Evolutionary conservation across 2,797 vertebrate species (phyloP).

Genomic region (Aulostomus chinensis): DNA sequence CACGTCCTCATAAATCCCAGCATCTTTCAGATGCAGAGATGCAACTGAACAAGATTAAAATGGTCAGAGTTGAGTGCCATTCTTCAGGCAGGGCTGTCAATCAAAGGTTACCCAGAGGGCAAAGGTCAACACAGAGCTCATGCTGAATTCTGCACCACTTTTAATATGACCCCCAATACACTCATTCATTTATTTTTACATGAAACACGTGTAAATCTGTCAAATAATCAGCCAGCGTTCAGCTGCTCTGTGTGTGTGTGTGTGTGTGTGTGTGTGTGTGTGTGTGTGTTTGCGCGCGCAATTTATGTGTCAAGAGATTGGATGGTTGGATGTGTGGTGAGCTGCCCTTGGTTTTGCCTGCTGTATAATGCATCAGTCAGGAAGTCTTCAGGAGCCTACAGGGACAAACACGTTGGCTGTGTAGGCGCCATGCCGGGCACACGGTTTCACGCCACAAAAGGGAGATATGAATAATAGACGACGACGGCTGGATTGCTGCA

Average conservation of each 20-base stretch:
- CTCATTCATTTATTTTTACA: no score
- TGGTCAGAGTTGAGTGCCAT: slow-evolving; percentile 37
- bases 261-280: slow-evolving; percentile 4
- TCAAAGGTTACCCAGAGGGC: slow-evolving; percentile 49
- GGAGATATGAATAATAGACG: slow-evolving; percentile 65
- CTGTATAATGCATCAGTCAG: slow-evolving; percentile 73
- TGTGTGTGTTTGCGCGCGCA: slow-evolving; percentile 29
- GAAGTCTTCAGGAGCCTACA: slow-evolving; percentile 54
- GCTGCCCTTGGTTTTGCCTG: slow-evolving; percentile 57
- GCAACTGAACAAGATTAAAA: slow-evolving; percentile 33
- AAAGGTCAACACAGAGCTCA: slow-evolving; percentile 43
- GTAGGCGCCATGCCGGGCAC: slow-evolving; percentile 31
- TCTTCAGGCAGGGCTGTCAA: slow-evolving; percentile 34
- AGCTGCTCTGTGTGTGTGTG: not conserved
- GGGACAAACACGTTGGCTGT: slow-evolving; percentile 38
- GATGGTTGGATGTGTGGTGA: slow-evolving; percentile 33
- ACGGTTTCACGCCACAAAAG: slow-evolving; percentile 52
- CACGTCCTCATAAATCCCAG: slow-evolving; percentile 35
- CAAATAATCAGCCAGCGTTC: slow-evolving; percentile 1
- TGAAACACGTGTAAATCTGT: no score
- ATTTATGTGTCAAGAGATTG: no score
- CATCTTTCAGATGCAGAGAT: slow-evolving; percentile 55
- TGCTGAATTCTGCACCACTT: not conserved
- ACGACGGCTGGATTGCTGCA: slow-evolving; percentile 27
- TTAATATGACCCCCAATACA: no score